Evolutionary conservation across 2,113 vertebrate genomes (phyloP).

Genomic region (Marmota flaviventris): DNA sequence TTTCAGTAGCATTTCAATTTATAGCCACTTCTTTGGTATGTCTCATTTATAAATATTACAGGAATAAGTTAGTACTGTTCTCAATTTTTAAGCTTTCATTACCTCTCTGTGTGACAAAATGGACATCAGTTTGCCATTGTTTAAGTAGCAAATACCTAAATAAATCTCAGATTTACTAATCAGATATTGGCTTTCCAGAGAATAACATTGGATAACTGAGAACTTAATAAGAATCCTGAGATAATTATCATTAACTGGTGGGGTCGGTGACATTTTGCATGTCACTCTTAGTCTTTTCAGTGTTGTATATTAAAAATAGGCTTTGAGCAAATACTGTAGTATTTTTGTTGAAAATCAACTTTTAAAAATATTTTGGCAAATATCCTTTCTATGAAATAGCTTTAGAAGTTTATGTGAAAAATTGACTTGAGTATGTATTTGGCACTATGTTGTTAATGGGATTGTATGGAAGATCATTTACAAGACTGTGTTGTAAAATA

Average conservation of each 20-base stretch:
- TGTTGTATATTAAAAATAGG: slow-evolving; percentile 52
- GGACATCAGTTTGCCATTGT: not conserved
- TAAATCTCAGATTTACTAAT: slow-evolving; percentile 76
- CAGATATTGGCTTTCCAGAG: slow-evolving; percentile 74
- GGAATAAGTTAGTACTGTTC: not conserved
- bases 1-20: slow-evolving; percentile 63
- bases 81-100: slow-evolving; percentile 55
- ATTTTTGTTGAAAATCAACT: slow-evolving; percentile 67
- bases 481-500: not conserved
- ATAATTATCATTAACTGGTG: slow-evolving; percentile 79
- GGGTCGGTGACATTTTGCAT: slow-evolving; percentile 73
- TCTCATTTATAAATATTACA: slow-evolving; percentile 40
- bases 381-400: slow-evolving; percentile 51
- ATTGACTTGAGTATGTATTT: not conserved
- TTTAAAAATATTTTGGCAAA: slow-evolving; percentile 15
- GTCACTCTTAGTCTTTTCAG: slow-evolving; percentile 56
- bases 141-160: slow-evolving; percentile 68
- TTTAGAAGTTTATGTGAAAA: slow-evolving; percentile 67
- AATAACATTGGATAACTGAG: slow-evolving; percentile 69
- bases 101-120: not conserved
- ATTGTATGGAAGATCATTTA: not conserved
- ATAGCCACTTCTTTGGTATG: slow-evolving; percentile 43
- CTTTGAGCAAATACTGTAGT: slow-evolving; percentile 64
- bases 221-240: slow-evolving; percentile 74
- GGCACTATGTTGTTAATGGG: slow-evolving; percentile 33